Evolutionary conservation across 2,797 vertebrate genomes (phyloP).

Genomic region (Eulemur albifrons): DNA sequence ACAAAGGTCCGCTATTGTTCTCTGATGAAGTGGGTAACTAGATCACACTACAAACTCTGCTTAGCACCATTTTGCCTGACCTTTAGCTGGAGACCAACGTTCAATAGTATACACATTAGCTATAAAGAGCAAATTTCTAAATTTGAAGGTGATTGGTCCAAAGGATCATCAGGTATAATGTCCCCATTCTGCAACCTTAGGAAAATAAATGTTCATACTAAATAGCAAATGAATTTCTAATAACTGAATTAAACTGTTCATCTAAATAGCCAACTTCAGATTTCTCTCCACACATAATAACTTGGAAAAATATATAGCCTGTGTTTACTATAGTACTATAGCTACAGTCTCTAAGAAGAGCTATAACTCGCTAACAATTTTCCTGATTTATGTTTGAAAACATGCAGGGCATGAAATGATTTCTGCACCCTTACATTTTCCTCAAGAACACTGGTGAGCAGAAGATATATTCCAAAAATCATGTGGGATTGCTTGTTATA

Average conservation of each 20-base stretch:
- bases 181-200: slow-evolving; percentile 34
- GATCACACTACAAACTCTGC: background rate
- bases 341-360: slow-evolving; percentile 86
- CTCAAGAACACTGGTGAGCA: slow-evolving; percentile 84
- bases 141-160: background rate
- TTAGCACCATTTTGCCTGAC: background rate
- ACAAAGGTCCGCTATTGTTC: background rate
- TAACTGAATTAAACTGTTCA: slow-evolving; percentile 81
- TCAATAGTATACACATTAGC: background rate
- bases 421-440: slow-evolving; percentile 87
- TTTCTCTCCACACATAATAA: slow-evolving; percentile 84
- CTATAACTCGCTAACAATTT: slow-evolving; percentile 88
- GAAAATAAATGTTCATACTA: slow-evolving; percentile 73
- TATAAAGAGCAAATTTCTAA: slow-evolving; percentile 1
- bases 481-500: slow-evolving; percentile 83
- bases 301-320: slow-evolving; percentile 84
- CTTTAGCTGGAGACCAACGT: background rate
- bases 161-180: background rate
- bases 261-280: slow-evolving; percentile 80
- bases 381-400: slow-evolving; percentile 90
- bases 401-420: slow-evolving; percentile 90
- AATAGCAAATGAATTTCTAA: slow-evolving; percentile 83
- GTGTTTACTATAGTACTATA: slow-evolving; percentile 83
- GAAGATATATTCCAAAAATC: slow-evolving; percentile 85
- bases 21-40: background rate